Base-by-base conservation (phyloP, 2,113 vertebrate genomes). In the Sigmodon hispidus region DNA sequence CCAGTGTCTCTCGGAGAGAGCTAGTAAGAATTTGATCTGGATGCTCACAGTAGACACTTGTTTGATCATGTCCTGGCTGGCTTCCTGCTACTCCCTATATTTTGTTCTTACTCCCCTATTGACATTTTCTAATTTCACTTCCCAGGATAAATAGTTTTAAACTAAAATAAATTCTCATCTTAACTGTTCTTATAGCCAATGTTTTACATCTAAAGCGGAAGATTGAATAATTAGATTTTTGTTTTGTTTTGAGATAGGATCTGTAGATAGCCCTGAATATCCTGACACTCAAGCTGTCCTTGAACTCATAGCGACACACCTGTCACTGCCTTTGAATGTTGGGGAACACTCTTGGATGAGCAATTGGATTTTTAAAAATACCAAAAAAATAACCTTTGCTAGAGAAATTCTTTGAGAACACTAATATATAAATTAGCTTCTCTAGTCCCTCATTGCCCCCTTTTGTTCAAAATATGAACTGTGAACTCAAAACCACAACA, bases 391-490 rank as follows among this genome's bases (percentile, higher is more conserved):
- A 61, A 83, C 84, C 85, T 93, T 93, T 89, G 94, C 81, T 16
- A 89, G 91, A 94, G 91, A 70, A 91, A 93, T 97, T 96, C 95
- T 96, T 95, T 77, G 80, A 97, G 89, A 96, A 61, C 34, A 91
- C 65, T 80, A 90, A 90, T 67, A 94, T 90, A 96, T 93, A 97
- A 93, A 97, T 95, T 83, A 96, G 85, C 55, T 72, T 91, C 34
- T 85, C 63, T 90, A 24, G 70, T 92, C 76, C 80, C 65, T 95
- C 76, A 86, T 72, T 95, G 87, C n/a, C 80, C 95, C 65, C 48
- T 91, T 97, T 90, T 93, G 91, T 94, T 96, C 70, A 95, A 96
- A 97, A 94, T 81, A 95, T 75, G 43, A 96, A 95, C 94, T 93
- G 75, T 79, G 85, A 96, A 94, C 69, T 95, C 65, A 80, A 93